phyloP scores from a whole-genome alignment of 1,140 invertebrate species.

The Pemphigus obesinymphae region DNA sequence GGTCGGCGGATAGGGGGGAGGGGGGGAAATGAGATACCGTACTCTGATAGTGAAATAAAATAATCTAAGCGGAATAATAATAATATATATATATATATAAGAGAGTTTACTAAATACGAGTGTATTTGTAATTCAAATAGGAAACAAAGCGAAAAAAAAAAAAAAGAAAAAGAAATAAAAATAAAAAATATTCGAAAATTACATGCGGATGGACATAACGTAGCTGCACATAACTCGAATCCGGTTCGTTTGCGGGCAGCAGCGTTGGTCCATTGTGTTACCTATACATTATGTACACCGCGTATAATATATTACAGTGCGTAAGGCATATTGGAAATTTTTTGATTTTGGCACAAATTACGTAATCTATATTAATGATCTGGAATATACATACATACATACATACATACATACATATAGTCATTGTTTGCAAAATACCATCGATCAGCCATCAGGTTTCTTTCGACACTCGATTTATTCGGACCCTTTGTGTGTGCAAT shows the following conservation, averaged over 20 bases:
- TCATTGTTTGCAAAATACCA: constrained; percentile 33
- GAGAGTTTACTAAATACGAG: constrained; percentile 2
- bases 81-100: too few species aligned
- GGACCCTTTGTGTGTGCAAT: constrained; percentile 19
- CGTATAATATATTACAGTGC: too few species aligned
- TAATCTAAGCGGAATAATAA: constrained; percentile 12
- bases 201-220: neutral
- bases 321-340: constrained; percentile 32
- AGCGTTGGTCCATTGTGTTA: constrained; percentile 25
- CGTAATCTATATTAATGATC: constrained; percentile 20
- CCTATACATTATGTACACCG: too few species aligned
- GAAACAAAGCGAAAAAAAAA: neutral
- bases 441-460: constrained; percentile 26
- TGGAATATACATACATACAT: neutral
- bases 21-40: neutral
- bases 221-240: too few species aligned
- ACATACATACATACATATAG: neutral
- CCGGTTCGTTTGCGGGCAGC: constrained; percentile 33
- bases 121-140: constrained; percentile 24
- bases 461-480: constrained; percentile 31
- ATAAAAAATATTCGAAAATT: neutral
- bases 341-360: constrained; percentile 39
- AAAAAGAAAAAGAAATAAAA: neutral
- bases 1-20: too few species aligned
- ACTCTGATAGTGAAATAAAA: neutral